Evolutionary conservation across 1,140 invertebrate species (phyloP).

Genomic region (Pseudomyrmex cubaensis): DNA sequence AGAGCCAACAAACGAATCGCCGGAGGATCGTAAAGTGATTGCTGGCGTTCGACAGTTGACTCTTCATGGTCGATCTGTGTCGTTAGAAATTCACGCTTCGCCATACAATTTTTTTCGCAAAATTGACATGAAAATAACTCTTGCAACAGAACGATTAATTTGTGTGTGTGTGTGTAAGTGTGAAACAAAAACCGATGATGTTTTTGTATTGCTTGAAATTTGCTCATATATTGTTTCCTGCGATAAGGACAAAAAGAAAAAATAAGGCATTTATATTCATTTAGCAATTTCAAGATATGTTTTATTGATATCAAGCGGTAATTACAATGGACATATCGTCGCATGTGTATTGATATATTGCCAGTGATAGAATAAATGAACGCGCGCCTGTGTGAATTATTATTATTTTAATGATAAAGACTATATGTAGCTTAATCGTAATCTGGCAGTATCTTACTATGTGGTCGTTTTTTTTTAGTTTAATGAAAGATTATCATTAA

Average conservation of each 20-base stretch:
- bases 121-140: constrained; percentile 19
- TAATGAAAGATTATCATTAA: constrained; percentile 27
- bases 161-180: too few relatives aligned
- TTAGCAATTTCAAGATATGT: constrained; percentile 36
- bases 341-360: neutral
- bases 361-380: constrained; percentile 25
- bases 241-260: neutral
- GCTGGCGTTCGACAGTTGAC: constrained; percentile 55
- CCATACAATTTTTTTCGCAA: neutral
- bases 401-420: neutral
- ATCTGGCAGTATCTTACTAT: constrained; percentile 65
- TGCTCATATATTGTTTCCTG: neutral
- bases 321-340: constrained; percentile 25
- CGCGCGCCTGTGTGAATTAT: constrained; percentile 20
- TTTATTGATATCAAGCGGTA: constrained; percentile 58
- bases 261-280: neutral
- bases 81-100: constrained; percentile 10
- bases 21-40: constrained; percentile 65
- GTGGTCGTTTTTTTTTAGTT: constrained; percentile 17
- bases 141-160: constrained; percentile 6
- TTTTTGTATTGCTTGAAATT: constrained; percentile 30
- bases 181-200: constrained; percentile 25
- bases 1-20: constrained; percentile 69
- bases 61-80: constrained; percentile 58
- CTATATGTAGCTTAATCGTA: constrained; percentile 34